These are phyloP conservation scores for Apamea anceps DNA, from an alignment of 2,888 invertebrate species.

Conservation along the genomic window DNA sequence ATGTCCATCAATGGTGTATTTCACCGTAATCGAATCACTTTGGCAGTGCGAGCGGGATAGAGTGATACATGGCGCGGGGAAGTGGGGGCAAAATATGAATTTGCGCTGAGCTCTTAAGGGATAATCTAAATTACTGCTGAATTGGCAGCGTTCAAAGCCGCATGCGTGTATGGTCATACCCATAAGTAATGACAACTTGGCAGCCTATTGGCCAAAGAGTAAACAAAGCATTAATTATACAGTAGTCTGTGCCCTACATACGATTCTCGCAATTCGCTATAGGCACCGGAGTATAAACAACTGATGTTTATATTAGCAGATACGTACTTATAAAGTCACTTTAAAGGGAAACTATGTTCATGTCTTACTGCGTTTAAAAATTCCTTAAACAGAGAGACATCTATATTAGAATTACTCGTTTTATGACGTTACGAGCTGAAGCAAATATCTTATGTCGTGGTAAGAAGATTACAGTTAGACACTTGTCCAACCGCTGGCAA, in stretches of 20 bases:
- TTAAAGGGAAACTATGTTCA: neutral
- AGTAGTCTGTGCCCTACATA: conserved; percentile 21
- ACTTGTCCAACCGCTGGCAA: neutral
- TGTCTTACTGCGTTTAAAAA: neutral
- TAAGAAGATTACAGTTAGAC: neutral
- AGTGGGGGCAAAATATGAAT: neutral
- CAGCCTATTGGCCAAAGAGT: conserved; percentile 28
- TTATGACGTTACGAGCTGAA: neutral
- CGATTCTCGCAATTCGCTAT: conserved; percentile 18
- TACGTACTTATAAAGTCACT: neutral
- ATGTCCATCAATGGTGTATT: neutral
- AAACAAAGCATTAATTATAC: conserved; percentile 39
- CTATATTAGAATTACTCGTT: neutral
- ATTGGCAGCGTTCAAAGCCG: conserved; percentile 38
- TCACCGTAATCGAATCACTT: neutral
- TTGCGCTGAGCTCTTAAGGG: neutral
- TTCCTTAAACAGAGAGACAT: neutral
- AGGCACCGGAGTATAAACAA: neutral
- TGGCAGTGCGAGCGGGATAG: neutral
- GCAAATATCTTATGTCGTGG: neutral
- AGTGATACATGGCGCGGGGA: neutral
- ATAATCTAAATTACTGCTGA: conserved; percentile 31
- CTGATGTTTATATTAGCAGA: neutral
- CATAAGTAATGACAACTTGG: conserved; percentile 50
- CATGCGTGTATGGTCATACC: conserved; percentile 24